Evolutionary conservation across 1,140 invertebrate genomes (phyloP).

Genomic region (Meloidogyne floridensis): DNA sequence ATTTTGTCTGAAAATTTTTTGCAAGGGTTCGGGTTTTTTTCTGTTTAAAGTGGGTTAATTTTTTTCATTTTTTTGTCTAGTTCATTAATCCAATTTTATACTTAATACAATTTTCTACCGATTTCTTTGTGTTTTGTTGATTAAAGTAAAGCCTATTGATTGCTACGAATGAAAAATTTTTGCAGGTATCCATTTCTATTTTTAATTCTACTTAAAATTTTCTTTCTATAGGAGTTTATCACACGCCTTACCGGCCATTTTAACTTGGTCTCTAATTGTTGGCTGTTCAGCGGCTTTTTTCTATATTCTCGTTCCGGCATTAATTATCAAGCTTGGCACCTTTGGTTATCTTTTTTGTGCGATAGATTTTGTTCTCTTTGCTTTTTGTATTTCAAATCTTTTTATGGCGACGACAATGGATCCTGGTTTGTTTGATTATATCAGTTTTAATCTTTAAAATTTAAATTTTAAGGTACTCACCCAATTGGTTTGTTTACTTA

Average conservation of each 20-base stretch:
- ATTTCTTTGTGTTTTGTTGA: background rate
- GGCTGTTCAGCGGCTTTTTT: slow-evolving; percentile 89
- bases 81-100: background rate
- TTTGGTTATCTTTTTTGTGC: slow-evolving; percentile 80
- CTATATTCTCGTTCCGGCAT: slow-evolving; percentile 75
- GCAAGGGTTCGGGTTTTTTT: too few species aligned
- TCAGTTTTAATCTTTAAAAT: too few species aligned
- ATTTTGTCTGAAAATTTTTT: too few species aligned
- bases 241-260: slow-evolving; percentile 77
- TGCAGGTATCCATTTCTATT: slow-evolving; percentile 7
- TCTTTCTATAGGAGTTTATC: slow-evolving; percentile 46
- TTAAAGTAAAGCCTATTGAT: background rate
- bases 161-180: slow-evolving; percentile 18
- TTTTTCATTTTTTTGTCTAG: too few species aligned
- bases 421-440: slow-evolving; percentile 69
- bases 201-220: slow-evolving; percentile 11
- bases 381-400: slow-evolving; percentile 97
- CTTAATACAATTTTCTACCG: background rate
- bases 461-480: slow-evolving; percentile 77
- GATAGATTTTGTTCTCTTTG: slow-evolving; percentile 87
- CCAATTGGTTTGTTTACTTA: slow-evolving; percentile 80
- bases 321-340: slow-evolving; percentile 45
- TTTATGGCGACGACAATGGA: slow-evolving; percentile 98
- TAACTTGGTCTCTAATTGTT: slow-evolving; percentile 89
- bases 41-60: too few species aligned